Conservation (phyloP, 2,113 vertebrate species). For the Macquaria ambigua region DNA sequence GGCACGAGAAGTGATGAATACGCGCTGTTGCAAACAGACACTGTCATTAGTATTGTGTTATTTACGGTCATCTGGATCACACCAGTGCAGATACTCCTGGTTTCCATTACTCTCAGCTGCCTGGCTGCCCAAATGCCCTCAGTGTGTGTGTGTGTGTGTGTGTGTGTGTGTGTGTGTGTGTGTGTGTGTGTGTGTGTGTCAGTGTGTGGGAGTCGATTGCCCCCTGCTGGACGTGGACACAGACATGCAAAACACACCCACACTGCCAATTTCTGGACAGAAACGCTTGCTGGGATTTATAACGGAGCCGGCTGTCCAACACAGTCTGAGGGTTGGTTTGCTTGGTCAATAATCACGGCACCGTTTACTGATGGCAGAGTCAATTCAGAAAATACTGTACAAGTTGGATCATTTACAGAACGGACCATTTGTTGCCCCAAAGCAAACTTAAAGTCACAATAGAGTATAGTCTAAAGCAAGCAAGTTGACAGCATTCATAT, state of each 20-base stretch:
- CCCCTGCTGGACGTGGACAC: conserved; percentile 74
- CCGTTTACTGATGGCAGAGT: conserved; percentile 1
- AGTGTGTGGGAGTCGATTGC: conserved; percentile 57
- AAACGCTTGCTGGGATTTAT: conserved; percentile 39
- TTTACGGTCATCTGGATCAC: conserved; percentile 39
- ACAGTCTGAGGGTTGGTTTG: conserved; percentile 13
- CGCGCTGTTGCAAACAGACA: background rate
- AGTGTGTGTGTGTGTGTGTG: background rate
- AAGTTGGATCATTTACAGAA: background rate
- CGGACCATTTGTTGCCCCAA: background rate
- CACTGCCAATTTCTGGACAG: conserved; percentile 20
- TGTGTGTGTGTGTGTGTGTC: background rate
- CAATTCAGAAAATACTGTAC: conserved; percentile 1
- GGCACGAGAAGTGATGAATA: background rate
- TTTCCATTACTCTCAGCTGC: conserved; percentile 25
- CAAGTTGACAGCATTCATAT: background rate
- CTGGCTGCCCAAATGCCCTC: conserved; percentile 45
- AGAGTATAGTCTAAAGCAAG: background rate
- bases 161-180: no score
- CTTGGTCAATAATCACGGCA: conserved; percentile 41
- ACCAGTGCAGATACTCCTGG: conserved; percentile 29
- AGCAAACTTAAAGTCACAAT: background rate
- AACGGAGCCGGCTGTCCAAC: conserved; percentile 8
- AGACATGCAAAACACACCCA: conserved; percentile 44
- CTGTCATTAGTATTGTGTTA: conserved; percentile 13